Evolutionary conservation across 2,113 vertebrate genomes (phyloP).

Genomic region (Crotalus helleri): DNA sequence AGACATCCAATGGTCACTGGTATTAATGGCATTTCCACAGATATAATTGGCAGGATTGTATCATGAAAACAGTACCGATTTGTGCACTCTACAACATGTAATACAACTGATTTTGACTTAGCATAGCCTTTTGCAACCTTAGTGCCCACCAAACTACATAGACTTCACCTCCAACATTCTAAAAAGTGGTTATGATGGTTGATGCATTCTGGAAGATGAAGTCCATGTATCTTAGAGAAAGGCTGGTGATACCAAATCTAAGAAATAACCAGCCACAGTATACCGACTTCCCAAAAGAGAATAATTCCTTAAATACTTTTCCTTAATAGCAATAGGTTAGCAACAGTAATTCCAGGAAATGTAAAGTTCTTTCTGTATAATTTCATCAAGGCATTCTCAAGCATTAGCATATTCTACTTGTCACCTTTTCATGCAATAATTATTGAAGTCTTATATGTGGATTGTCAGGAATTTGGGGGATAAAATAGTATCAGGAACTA

Average conservation of each 20-base stretch:
- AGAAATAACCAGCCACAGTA: not conserved
- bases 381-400: not conserved
- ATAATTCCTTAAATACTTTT: not conserved
- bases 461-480: not conserved
- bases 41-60: not conserved
- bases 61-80: not conserved
- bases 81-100: not conserved
- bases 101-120: not conserved
- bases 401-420: not conserved
- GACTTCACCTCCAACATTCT: not conserved
- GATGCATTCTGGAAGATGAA: not conserved
- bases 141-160: not conserved
- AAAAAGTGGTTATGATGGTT: not conserved
- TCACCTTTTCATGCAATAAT: not conserved
- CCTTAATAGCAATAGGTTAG: not conserved
- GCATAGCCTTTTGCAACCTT: not conserved
- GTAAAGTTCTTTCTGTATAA: not conserved
- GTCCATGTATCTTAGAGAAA: not conserved
- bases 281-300: not conserved
- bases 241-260: not conserved
- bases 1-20: not conserved
- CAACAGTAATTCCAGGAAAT: not conserved
- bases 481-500: not conserved
- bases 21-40: not conserved
- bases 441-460: not conserved